Conservation (phyloP, 2,113 vertebrate genomes). For the Accipiter virgatus region DNA sequence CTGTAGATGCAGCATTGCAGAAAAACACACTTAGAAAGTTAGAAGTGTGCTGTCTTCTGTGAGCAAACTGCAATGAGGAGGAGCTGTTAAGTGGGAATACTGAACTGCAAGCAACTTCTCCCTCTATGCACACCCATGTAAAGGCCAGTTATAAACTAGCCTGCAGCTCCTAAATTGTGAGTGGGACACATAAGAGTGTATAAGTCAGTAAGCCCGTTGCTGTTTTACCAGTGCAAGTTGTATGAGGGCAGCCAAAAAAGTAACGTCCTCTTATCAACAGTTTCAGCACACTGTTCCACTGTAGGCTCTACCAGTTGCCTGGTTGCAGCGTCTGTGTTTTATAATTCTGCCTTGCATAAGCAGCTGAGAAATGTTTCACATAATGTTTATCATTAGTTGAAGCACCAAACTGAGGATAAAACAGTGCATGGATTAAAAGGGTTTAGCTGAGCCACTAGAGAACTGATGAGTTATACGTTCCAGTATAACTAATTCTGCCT, state of each 20-base stretch:
- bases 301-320: background rate
- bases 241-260: background rate
- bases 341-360: background rate
- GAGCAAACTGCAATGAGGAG: background rate
- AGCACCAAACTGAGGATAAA: background rate
- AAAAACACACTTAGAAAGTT: background rate
- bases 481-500: background rate
- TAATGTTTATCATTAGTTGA: background rate
- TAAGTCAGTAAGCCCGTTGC: background rate
- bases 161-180: background rate
- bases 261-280: background rate
- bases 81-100: background rate
- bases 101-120: background rate
- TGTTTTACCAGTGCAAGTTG: background rate
- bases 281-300: background rate
- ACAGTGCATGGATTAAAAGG: background rate
- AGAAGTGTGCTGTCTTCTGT: background rate
- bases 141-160: background rate
- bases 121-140: fast-evolving
- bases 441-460: background rate
- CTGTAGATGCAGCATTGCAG: background rate
- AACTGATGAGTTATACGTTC: background rate
- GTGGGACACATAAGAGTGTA: background rate
- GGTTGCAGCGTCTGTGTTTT: background rate
- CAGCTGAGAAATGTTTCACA: background rate